Conservation (phyloP, 2,797 vertebrate genomes). For the Pipistrellus pipistrellus region DNA sequence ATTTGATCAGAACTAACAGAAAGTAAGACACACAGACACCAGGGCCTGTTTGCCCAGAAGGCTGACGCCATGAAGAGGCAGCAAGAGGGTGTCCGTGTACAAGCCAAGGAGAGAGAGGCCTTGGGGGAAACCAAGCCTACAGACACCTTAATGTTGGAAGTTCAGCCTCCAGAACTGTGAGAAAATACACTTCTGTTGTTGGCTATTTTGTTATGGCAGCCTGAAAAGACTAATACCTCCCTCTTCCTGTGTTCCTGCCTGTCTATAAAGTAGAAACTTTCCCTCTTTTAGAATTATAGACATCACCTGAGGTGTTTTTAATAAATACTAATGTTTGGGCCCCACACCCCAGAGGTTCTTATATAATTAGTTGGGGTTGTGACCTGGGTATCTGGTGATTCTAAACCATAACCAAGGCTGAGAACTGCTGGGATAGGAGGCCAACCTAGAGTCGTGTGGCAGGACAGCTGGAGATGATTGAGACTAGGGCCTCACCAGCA, state of each 20-base stretch:
- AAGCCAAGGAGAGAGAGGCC: slow-evolving; percentile 29
- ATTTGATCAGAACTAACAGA: no score
- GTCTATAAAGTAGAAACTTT: slow-evolving; percentile 15
- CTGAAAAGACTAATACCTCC: not conserved
- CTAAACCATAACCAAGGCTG: not conserved
- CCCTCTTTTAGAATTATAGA: slow-evolving; percentile 27
- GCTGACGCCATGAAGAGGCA: not conserved
- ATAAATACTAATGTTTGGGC: slow-evolving; percentile 3
- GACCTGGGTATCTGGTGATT: not conserved
- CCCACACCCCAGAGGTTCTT: not conserved
- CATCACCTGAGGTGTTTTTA: not conserved
- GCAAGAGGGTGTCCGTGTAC: not conserved
- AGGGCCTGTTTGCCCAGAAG: not conserved
- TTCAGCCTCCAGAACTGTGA: slow-evolving; percentile 14
- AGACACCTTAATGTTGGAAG: slow-evolving; percentile 2
- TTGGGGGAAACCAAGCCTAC: not conserved
- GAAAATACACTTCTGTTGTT: slow-evolving; percentile 13
- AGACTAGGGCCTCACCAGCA: not conserved
- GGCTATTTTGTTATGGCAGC: slow-evolving; percentile 6
- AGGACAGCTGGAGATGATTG: not conserved
- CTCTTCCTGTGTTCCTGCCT: not conserved
- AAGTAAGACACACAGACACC: not conserved
- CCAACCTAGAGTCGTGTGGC: not conserved
- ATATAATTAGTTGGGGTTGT: not conserved
- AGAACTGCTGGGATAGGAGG: not conserved